These are phyloP conservation scores for Amphiprion percula DNA, from an alignment of 2,113 vertebrate genomes.

Conservation along the genomic window DNA sequence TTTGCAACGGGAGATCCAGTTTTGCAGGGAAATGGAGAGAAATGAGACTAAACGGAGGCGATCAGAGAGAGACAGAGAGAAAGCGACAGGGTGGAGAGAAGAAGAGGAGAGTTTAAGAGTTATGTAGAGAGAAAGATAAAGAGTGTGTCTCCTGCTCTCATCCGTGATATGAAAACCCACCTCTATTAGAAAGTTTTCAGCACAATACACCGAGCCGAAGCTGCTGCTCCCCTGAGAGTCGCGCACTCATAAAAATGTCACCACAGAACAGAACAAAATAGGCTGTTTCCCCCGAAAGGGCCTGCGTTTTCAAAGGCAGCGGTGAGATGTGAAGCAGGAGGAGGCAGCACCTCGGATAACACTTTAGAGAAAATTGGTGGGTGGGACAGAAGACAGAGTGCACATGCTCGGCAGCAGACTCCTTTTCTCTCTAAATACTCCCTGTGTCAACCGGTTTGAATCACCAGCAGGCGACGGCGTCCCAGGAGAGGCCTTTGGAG, in stretches of 20 bases:
- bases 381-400: background rate
- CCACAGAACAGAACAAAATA: conserved; percentile 63
- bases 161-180: conserved; percentile 34
- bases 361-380: conserved; percentile 41
- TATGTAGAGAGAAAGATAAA: conserved; percentile 3
- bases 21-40: conserved; percentile 32
- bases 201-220: conserved; percentile 30
- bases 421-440: conserved; percentile 53
- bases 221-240: conserved; percentile 46
- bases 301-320: conserved; percentile 51
- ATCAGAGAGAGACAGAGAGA: conserved; percentile 2
- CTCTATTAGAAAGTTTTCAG: conserved; percentile 48
- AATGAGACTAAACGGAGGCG: conserved; percentile 14
- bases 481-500: conserved; percentile 48
- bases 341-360: conserved; percentile 49
- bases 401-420: conserved; percentile 32
- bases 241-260: conserved; percentile 55
- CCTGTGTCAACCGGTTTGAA: conserved; percentile 40
- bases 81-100: conserved; percentile 6
- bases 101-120: conserved; percentile 7
- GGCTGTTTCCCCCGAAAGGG: conserved; percentile 54
- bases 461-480: conserved; percentile 56
- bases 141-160: conserved; percentile 9
- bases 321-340: conserved; percentile 52
- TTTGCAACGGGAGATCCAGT: too few relatives aligned